These are phyloP conservation scores for Rhinogobius similis DNA, from an alignment of 2,113 vertebrate species.

Conservation along the genomic window DNA sequence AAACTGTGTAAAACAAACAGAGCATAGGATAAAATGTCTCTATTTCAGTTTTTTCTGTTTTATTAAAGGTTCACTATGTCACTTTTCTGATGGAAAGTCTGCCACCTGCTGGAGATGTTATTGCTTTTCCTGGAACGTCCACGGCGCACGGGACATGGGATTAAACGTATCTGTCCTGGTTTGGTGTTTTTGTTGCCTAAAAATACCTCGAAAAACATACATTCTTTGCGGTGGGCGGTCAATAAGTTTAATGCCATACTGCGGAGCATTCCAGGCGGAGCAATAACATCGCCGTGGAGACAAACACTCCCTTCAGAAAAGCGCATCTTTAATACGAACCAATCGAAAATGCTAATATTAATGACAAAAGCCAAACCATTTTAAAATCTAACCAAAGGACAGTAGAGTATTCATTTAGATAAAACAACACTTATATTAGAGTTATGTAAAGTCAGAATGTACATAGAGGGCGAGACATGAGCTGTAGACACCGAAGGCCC, in stretches of 20 bases:
- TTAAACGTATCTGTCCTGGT: too few relatives aligned
- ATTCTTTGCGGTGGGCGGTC: neutral
- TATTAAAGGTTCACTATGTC: neutral
- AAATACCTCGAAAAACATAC: neutral
- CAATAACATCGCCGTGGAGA: neutral
- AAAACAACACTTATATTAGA: neutral
- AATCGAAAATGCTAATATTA: neutral
- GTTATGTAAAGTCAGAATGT: slow-evolving; percentile 40
- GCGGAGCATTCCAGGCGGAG: neutral
- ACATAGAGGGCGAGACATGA: slow-evolving; percentile 54
- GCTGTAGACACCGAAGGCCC: slow-evolving; percentile 66
- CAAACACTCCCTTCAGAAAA: neutral
- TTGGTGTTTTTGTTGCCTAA: neutral
- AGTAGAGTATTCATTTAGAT: neutral
- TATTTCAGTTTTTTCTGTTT: neutral
- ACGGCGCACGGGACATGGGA: too few relatives aligned
- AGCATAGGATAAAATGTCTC: neutral
- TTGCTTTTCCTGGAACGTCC: neutral
- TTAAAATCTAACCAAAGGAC: slow-evolving; percentile 59
- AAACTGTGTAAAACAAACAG: slow-evolving; percentile 16
- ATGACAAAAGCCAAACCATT: slow-evolving; percentile 38
- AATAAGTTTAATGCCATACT: neutral
- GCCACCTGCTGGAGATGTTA: slow-evolving; percentile 1
- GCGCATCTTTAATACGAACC: neutral
- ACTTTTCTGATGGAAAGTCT: neutral